A percentile compares a stretch with the other conserved stretches of the same genome.
Evolutionary conservation across 2,888 invertebrate genomes (phyloP).

Genomic region (Ophion costatus): DNA sequence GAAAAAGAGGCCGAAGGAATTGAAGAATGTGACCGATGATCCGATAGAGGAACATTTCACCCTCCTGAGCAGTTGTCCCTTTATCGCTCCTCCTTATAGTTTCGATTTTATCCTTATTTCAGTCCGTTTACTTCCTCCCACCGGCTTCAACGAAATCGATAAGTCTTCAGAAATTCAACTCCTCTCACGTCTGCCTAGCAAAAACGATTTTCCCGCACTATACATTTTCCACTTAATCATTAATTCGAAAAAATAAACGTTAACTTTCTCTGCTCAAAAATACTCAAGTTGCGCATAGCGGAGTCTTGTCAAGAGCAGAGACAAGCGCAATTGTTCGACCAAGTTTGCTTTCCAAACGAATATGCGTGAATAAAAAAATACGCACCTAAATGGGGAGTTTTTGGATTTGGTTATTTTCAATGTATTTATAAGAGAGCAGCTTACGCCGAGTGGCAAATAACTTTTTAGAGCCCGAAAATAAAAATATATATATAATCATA

Average conservation of each 20-base stretch:
- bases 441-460: too few relatives aligned
- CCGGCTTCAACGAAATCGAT: conserved; percentile 41
- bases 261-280: neutral
- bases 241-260: neutral
- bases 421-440: too few relatives aligned
- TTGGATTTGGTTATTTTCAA: too few relatives aligned
- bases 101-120: conserved; percentile 20
- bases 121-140: neutral
- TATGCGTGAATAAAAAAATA: too few relatives aligned
- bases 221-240: conserved; percentile 11
- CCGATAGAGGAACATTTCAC: conserved; percentile 25
- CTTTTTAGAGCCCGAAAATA: too few relatives aligned
- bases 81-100: conserved; percentile 14
- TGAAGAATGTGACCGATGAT: conserved; percentile 26
- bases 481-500: too few relatives aligned
- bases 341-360: too few relatives aligned
- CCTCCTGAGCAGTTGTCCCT: conserved; percentile 31
- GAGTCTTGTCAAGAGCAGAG: neutral
- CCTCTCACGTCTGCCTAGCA: conserved; percentile 19
- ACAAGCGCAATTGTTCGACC: too few relatives aligned
- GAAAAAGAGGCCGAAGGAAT: neutral
- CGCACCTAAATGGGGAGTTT: too few relatives aligned
- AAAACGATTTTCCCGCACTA: conserved; percentile 19
- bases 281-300: neutral
- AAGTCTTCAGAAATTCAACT: conserved; percentile 39